Evolutionary conservation across 2,797 vertebrate genomes (phyloP).

Genomic region (Sebastes baramenuke): DNA sequence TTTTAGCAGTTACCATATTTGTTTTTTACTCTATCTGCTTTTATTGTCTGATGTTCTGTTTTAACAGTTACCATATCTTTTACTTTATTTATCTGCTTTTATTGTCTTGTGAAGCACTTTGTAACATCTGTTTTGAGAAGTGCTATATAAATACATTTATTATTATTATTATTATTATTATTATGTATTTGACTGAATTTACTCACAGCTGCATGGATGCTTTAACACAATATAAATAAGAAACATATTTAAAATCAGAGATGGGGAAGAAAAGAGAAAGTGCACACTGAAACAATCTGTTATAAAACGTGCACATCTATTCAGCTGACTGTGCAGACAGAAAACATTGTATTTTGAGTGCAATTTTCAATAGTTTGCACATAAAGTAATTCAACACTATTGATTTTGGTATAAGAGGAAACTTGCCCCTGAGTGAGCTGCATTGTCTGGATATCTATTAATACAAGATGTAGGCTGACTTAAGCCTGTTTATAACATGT

Average conservation of each 20-base stretch:
- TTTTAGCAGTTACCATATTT: too few species aligned
- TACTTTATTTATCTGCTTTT: too few species aligned
- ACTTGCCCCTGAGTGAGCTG: slow-evolving; percentile 27
- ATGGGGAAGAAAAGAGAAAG: background rate
- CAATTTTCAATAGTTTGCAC: background rate
- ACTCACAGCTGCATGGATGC: rapidly evolving
- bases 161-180: too few species aligned
- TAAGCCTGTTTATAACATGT: background rate
- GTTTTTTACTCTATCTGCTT: too few species aligned
- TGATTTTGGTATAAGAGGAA: slow-evolving; percentile 58
- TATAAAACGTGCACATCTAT: background rate
- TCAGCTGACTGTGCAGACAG: background rate
- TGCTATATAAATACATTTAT: too few species aligned
- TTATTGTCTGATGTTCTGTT: too few species aligned
- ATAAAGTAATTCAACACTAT: slow-evolving; percentile 58
- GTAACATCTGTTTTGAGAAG: too few species aligned
- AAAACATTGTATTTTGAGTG: background rate
- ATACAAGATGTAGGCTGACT: background rate
- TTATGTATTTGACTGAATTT: background rate
- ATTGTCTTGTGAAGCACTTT: too few species aligned
- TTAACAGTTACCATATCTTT: too few species aligned
- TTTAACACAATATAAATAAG: background rate
- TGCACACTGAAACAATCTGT: background rate
- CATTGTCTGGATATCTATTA: background rate
- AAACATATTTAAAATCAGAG: background rate